Evolutionary conservation across 2,113 vertebrate species (phyloP).

Genomic region (Monarcha castaneiventris): DNA sequence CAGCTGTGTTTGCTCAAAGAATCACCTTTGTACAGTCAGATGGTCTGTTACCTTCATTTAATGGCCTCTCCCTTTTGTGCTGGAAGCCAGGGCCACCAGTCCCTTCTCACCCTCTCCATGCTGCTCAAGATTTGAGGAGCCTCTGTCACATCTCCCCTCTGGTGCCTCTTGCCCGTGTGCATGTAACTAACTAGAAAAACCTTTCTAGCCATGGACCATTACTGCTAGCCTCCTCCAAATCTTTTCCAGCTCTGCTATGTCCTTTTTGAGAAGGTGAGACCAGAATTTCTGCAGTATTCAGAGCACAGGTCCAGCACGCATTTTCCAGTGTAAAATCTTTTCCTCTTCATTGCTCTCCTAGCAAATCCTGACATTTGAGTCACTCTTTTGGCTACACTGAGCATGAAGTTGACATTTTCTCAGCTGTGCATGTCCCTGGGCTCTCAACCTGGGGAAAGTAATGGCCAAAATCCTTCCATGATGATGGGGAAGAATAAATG

Average conservation of each 20-base stretch:
- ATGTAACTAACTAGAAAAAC: not conserved
- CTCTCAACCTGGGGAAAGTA: not conserved
- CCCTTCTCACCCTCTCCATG: not conserved
- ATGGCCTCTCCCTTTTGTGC: not conserved
- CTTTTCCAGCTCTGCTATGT: not conserved
- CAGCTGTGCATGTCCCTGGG: not conserved
- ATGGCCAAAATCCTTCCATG: not conserved
- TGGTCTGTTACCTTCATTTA: not conserved
- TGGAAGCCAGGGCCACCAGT: not conserved
- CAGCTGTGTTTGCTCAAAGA: not conserved
- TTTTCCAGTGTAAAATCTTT: slow-evolving; percentile 11
- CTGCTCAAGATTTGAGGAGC: accelerated
- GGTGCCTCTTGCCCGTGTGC: not conserved
- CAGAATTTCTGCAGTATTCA: not conserved
- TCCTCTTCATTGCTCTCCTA: not conserved
- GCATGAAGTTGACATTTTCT: not conserved
- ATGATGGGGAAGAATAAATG: not conserved
- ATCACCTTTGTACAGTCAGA: not conserved
- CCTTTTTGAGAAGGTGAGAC: not conserved
- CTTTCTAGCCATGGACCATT: not conserved
- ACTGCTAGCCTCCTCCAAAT: not conserved
- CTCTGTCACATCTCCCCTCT: not conserved
- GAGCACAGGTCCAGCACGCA: not conserved
- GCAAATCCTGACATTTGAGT: not conserved
- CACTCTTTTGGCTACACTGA: not conserved